Conservation (phyloP, 1,140 invertebrate genomes). For the Lepidostoma basale region DNA sequence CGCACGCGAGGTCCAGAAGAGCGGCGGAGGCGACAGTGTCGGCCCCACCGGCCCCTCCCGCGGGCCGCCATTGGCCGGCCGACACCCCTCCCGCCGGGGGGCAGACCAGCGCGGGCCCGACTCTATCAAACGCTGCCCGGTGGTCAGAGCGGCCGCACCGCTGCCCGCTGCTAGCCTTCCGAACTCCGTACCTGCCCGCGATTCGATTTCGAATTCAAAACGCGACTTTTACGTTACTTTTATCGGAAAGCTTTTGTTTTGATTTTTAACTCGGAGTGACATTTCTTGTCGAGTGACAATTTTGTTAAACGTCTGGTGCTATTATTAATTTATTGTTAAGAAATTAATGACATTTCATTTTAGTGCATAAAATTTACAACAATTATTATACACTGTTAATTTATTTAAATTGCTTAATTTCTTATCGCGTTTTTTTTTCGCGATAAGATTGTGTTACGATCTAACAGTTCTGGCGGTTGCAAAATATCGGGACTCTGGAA, state of each 20-base stretch:
- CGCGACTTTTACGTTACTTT: conserved; percentile 2
- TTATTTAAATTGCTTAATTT: too few relatives aligned
- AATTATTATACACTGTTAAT: too few relatives aligned
- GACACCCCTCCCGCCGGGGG: conserved; percentile 15
- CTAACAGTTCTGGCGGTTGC: too few relatives aligned
- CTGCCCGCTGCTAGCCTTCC: background rate
- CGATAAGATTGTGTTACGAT: too few relatives aligned
- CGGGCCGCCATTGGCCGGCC: conserved; percentile 36
- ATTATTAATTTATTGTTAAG: too few relatives aligned
- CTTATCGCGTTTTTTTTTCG: too few relatives aligned
- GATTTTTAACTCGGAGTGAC: too few relatives aligned
- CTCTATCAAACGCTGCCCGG: conserved; percentile 27
- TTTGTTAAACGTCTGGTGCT: too few relatives aligned
- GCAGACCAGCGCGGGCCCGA: background rate
- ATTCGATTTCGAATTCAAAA: background rate
- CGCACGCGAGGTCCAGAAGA: background rate
- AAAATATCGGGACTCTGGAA: background rate
- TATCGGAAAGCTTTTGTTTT: too few relatives aligned
- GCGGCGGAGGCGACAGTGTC: background rate
- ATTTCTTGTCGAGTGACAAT: too few relatives aligned
- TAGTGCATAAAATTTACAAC: too few relatives aligned
- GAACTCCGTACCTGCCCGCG: background rate
- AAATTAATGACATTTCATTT: too few relatives aligned
- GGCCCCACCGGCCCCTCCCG: conserved; percentile 17
- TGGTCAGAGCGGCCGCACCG: conserved; percentile 22